Conservation (phyloP, 2,113 vertebrate genomes). For the Pongo abelii region DNA sequence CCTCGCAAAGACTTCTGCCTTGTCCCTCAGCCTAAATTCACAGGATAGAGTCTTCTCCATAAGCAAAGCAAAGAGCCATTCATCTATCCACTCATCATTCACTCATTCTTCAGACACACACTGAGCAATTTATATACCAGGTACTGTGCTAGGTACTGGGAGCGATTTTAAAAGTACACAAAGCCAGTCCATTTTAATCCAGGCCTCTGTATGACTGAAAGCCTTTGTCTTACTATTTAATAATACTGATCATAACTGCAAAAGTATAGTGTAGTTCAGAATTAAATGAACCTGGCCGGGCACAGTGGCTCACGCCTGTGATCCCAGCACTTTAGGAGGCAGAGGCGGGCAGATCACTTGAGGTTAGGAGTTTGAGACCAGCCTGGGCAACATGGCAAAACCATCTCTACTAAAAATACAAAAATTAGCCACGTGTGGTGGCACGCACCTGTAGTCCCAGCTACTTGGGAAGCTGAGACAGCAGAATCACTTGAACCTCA, state of each 20-base stretch:
- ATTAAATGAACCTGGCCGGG: not conserved
- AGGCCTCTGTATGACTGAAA: not conserved
- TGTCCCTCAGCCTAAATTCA: not conserved
- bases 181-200: not conserved
- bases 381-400: too few species aligned
- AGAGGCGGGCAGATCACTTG: too few species aligned
- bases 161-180: not conserved
- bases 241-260: not conserved
- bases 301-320: too few species aligned
- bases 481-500: too few species aligned
- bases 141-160: not conserved
- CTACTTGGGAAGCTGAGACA: too few species aligned
- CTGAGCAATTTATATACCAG: not conserved
- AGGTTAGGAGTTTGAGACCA: too few species aligned
- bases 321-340: too few species aligned
- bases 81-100: not conserved
- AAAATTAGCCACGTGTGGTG: too few species aligned
- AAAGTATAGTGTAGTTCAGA: not conserved
- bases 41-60: not conserved
- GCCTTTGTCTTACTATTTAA: not conserved
- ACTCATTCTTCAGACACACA: not conserved
- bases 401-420: too few species aligned
- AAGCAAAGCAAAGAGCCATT: not conserved
- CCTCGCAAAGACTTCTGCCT: not conserved
- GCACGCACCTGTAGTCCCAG: too few species aligned